Evolutionary conservation across 2,797 vertebrate species (phyloP).

Genomic region (Sebastolobus alascanus): DNA sequence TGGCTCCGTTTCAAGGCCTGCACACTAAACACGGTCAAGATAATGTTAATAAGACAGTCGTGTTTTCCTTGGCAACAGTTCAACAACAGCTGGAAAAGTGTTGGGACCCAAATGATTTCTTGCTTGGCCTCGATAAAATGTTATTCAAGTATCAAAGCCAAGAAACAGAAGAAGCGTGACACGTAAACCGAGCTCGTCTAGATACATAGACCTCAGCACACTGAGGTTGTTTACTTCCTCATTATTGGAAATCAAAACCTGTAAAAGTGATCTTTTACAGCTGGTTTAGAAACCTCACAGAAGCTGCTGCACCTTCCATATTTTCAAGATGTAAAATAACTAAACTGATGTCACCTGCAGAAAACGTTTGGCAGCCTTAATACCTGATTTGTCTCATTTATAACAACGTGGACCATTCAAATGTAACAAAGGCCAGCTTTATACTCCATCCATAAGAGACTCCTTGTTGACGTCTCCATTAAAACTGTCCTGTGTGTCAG

Average conservation of each 20-base stretch:
- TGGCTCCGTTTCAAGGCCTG: constrained; percentile 19
- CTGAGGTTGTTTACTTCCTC: constrained; percentile 33
- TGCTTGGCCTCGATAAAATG: not conserved
- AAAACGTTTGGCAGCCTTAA: not conserved
- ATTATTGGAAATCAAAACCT: constrained; percentile 29
- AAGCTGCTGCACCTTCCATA: not conserved
- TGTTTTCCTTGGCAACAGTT: constrained; percentile 56
- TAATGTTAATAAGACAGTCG: constrained; percentile 39
- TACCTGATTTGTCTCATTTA: not conserved
- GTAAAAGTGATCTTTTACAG: constrained; percentile 18
- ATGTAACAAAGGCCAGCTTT: not conserved
- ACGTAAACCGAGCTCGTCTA: constrained; percentile 7
- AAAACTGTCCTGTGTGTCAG: not conserved
- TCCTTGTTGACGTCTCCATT: not conserved
- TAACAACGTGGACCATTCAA: not conserved
- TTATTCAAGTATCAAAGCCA: constrained; percentile 34
- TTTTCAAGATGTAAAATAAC: constrained; percentile 6
- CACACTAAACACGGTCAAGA: constrained; percentile 33
- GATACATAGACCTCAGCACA: not conserved
- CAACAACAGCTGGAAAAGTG: constrained; percentile 48
- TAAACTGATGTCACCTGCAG: not conserved
- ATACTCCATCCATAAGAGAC: not conserved
- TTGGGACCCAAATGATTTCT: constrained; percentile 37
- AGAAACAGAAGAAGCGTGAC: constrained; percentile 24
- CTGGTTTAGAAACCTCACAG: constrained; percentile 12